Conservation (phyloP, 2,888 invertebrate genomes). For the Alloscopus bannaensis region DNA sequence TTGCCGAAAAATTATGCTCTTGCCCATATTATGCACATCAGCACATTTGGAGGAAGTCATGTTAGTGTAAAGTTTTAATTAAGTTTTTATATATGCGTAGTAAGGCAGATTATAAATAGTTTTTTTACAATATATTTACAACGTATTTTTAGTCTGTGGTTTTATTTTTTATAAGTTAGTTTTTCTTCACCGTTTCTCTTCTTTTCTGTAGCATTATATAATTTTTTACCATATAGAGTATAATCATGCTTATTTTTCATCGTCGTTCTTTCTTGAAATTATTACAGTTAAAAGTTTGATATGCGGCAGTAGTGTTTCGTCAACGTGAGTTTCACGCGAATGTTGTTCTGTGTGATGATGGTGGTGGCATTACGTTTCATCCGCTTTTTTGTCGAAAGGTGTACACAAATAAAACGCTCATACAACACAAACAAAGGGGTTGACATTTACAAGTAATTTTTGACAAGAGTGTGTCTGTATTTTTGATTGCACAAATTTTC, state of each 20-base stretch:
- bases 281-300: background rate
- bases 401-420: constrained; percentile 31
- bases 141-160: constrained; percentile 22
- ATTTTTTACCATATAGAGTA: background rate
- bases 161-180: constrained; percentile 37
- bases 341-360: background rate
- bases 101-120: constrained; percentile 5
- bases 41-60: too few relatives aligned
- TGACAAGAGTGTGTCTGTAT: too few relatives aligned
- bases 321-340: constrained; percentile 8
- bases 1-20: too few relatives aligned
- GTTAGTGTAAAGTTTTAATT: too few relatives aligned
- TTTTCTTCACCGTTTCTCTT: too few relatives aligned
- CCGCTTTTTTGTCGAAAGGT: constrained; percentile 18
- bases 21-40: too few relatives aligned
- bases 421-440: constrained; percentile 7
- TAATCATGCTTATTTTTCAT: constrained; percentile 16
- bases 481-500: too few relatives aligned
- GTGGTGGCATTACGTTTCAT: too few relatives aligned
- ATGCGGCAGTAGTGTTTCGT: constrained; percentile 40
- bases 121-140: constrained; percentile 11
- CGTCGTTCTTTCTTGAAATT: constrained; percentile 25
- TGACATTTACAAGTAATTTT: background rate
- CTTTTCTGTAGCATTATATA: constrained; percentile 7
- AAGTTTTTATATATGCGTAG: too few relatives aligned